Conservation (phyloP, 2,888 invertebrate genomes). For the Mythimna ferrago region DNA sequence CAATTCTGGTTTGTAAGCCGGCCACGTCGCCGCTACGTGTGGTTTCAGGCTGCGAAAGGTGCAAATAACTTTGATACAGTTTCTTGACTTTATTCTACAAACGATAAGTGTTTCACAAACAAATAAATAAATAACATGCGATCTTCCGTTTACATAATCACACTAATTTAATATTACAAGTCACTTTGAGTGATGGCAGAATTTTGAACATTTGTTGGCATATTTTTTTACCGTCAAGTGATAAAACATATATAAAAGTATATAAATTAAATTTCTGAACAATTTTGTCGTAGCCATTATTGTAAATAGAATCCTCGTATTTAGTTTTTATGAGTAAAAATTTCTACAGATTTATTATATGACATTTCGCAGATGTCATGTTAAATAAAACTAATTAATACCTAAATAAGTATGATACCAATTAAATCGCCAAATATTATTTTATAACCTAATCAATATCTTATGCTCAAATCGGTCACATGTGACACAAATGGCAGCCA, state of each 20-base stretch:
- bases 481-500: constrained; percentile 45
- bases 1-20: background rate
- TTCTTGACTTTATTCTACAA: background rate
- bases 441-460: background rate
- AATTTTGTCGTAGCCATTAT: too few relatives aligned
- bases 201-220: too few relatives aligned
- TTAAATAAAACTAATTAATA: too few relatives aligned
- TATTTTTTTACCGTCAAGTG: too few relatives aligned
- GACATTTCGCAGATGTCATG: too few relatives aligned
- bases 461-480: constrained; percentile 11
- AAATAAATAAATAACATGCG: background rate
- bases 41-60: constrained; percentile 1
- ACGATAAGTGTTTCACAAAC: background rate
- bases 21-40: constrained; percentile 21
- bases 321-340: too few relatives aligned
- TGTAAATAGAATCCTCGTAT: too few relatives aligned
- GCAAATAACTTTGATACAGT: constrained; percentile 13
- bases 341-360: too few relatives aligned
- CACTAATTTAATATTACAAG: background rate
- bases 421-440: background rate
- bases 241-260: too few relatives aligned
- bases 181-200: too few relatives aligned
- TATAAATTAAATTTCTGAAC: too few relatives aligned
- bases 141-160: background rate
- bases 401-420: background rate